A percentile compares a stretch with the other conserved stretches of the same genome.
These are phyloP conservation scores for Triplophysa siluroides DNA, from an alignment of 2,113 vertebrate genomes.

Conservation along the genomic window DNA sequence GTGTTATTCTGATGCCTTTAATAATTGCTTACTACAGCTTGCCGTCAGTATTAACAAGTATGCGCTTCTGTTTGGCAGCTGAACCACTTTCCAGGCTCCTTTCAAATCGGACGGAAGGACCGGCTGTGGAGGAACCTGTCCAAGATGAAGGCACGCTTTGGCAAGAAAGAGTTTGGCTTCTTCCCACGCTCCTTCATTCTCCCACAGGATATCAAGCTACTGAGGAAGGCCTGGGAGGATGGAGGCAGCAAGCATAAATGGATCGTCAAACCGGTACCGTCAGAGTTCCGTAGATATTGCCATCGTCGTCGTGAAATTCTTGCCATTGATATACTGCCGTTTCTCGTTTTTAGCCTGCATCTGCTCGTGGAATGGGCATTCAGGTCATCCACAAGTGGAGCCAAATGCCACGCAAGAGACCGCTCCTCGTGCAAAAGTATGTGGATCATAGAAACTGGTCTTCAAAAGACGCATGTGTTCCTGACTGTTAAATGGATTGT, in stretches of 20 bases:
- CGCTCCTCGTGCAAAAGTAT: constrained; percentile 94
- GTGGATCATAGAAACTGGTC: constrained; percentile 15
- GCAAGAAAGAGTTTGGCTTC: constrained; percentile 92
- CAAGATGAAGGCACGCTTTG: constrained; percentile 89
- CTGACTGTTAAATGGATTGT: background rate
- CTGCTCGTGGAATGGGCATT: constrained; percentile 94
- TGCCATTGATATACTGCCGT: background rate
- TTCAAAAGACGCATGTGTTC: too few relatives aligned
- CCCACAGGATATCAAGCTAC: constrained; percentile 91
- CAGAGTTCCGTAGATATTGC: background rate
- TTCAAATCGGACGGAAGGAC: constrained; percentile 97
- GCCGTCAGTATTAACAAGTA: constrained; percentile 8
- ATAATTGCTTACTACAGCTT: background rate
- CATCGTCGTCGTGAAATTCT: background rate
- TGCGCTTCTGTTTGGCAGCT: constrained; percentile 72
- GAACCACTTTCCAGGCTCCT: constrained; percentile 97
- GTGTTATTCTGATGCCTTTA: background rate
- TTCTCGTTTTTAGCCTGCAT: constrained; percentile 82
- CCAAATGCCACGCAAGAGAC: constrained; percentile 91
- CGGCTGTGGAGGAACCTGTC: constrained; percentile 93
- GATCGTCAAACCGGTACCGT: constrained; percentile 92
- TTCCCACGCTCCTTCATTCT: constrained; percentile 94
- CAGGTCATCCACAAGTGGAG: constrained; percentile 98
- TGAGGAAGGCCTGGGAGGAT: constrained; percentile 92
- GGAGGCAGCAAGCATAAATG: constrained; percentile 85